phyloP scores from a whole-genome alignment of 2,888 invertebrate genomes.

The Dicyrtomina minuta region DNA sequence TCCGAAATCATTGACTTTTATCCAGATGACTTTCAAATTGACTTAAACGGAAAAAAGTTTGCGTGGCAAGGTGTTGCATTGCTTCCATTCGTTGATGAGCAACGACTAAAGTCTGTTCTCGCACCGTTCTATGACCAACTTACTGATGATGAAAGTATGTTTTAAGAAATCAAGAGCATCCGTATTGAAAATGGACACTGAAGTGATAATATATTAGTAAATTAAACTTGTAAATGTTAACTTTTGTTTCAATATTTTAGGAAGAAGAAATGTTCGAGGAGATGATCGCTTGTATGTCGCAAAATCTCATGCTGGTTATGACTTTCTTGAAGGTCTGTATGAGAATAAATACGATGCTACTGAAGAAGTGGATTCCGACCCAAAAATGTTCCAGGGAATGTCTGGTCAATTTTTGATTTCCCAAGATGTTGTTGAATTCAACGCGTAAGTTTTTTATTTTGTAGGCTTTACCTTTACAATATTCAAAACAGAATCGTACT shows the following conservation, averaged over 20 bases:
- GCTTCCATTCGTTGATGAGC: constrained; percentile 96
- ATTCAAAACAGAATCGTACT: too few relatives aligned
- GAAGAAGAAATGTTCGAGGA: constrained; percentile 79
- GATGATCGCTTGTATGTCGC: constrained; percentile 87
- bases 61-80: constrained; percentile 99
- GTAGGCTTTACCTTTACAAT: constrained; percentile 4
- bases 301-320: constrained; percentile 69
- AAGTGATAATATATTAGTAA: not conserved
- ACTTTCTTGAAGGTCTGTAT: constrained; percentile 71
- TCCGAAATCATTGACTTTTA: constrained; percentile 98
- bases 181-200: too few relatives aligned
- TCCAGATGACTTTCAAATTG: constrained; percentile 94
- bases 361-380: constrained; percentile 62
- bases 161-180: too few relatives aligned
- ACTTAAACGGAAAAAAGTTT: constrained; percentile 98
- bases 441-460: constrained; percentile 63
- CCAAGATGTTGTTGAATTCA: constrained; percentile 67
- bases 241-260: constrained; percentile 58
- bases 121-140: constrained; percentile 76
- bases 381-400: constrained; percentile 76
- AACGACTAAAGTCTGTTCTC: constrained; percentile 78
- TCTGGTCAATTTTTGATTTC: constrained; percentile 75
- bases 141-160: constrained; percentile 77
- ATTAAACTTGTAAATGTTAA: not conserved
- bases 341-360: constrained; percentile 58